These are phyloP conservation scores for Tinea semifulvella DNA, from an alignment of 2,888 invertebrate species.

Conservation along the genomic window DNA sequence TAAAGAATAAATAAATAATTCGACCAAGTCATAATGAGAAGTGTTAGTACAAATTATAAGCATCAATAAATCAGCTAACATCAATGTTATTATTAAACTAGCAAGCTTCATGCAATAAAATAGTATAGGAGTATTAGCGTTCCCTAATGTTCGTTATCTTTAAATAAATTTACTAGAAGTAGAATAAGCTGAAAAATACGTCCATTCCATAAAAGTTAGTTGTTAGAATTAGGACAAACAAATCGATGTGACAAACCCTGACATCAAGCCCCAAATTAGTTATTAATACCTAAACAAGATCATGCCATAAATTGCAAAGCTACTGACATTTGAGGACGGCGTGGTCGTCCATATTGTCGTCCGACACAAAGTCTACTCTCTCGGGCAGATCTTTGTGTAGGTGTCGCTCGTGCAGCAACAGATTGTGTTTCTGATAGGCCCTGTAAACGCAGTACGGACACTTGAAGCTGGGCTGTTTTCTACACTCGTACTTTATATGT, in stretches of 20 bases:
- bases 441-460: slow-evolving; percentile 75
- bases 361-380: slow-evolving; percentile 60
- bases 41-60: not conserved
- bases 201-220: no score
- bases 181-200: no score
- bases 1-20: not conserved
- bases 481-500: slow-evolving; percentile 80
- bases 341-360: slow-evolving; percentile 5
- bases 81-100: no score
- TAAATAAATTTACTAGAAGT: no score
- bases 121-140: no score
- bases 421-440: slow-evolving; percentile 73
- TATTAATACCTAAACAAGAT: not conserved
- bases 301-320: not conserved
- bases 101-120: no score
- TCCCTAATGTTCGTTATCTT: no score
- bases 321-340: slow-evolving; percentile 11
- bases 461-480: slow-evolving; percentile 74
- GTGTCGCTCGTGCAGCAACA: slow-evolving; percentile 62
- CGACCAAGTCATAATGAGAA: not conserved
- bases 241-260: no score
- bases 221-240: no score
- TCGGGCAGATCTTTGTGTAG: slow-evolving; percentile 63
- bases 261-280: no score
- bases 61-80: no score